phyloP scores from a whole-genome alignment of 2,797 vertebrate genomes.

The Meda fulgida region DNA sequence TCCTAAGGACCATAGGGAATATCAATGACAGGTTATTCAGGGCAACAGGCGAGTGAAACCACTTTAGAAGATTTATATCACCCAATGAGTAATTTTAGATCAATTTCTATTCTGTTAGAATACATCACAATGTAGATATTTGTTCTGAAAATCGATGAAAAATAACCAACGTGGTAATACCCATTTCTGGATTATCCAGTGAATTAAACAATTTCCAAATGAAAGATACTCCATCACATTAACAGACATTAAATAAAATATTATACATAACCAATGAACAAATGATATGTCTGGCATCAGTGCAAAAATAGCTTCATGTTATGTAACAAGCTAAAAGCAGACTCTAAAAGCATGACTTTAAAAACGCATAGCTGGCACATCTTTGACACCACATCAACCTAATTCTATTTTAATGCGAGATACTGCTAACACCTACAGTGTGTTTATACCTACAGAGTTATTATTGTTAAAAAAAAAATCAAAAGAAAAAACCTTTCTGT shows the following conservation, averaged over 20 bases:
- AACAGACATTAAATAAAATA: background rate
- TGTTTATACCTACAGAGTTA: no score
- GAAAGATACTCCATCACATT: background rate
- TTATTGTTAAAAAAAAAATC: background rate
- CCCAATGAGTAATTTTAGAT: background rate
- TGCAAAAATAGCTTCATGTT: constrained; percentile 3
- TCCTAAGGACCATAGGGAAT: constrained; percentile 26
- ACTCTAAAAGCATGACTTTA: background rate
- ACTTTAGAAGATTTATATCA: constrained; percentile 11
- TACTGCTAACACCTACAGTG: background rate
- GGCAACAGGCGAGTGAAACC: background rate
- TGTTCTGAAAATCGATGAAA: background rate
- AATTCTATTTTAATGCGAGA: background rate
- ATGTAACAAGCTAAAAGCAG: background rate
- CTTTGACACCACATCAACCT: background rate
- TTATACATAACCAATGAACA: background rate
- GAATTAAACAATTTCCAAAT: constrained; percentile 7
- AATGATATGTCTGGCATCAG: background rate
- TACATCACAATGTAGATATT: background rate
- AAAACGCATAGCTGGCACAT: background rate
- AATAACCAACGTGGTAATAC: background rate
- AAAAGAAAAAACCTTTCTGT: background rate
- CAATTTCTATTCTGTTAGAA: no score
- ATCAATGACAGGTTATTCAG: constrained; percentile 37
- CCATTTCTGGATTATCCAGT: background rate